Conservation (phyloP, 2,113 vertebrate species). For the Aplodontia rufa region DNA sequence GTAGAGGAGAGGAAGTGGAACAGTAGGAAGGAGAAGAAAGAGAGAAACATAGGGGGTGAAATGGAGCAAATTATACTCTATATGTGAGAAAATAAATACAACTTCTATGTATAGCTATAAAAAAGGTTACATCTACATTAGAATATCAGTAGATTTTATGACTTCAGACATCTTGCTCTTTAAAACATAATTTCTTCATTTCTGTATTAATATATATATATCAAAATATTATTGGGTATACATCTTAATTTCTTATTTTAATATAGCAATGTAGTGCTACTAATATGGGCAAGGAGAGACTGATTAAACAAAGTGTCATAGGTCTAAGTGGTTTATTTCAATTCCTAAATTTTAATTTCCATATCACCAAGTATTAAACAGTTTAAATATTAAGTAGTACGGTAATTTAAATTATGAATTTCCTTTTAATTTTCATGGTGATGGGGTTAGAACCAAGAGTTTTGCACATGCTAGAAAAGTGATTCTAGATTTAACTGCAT, state of each 20-base stretch:
- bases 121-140: neutral
- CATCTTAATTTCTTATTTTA: neutral
- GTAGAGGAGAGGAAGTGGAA: too few species aligned
- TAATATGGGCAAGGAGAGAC: neutral
- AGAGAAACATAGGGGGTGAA: too few species aligned
- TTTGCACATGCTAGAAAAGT: too few species aligned
- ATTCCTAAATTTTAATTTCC: neutral
- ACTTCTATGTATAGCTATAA: too few species aligned
- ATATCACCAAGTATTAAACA: neutral
- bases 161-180: neutral
- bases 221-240: neutral
- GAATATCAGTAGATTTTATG: neutral
- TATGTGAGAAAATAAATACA: too few species aligned
- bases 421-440: too few species aligned
- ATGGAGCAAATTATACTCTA: too few species aligned
- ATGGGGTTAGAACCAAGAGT: too few species aligned
- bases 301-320: neutral
- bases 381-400: neutral
- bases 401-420: neutral
- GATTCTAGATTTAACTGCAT: too few species aligned
- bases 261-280: neutral
- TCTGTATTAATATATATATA: neutral
- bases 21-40: too few species aligned
- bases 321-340: neutral
- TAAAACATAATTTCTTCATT: neutral